A percentile compares a stretch with the other conserved stretches of the same genome.
Conservation (phyloP, 2,113 vertebrate species). For the Syngnathus typhle region DNA sequence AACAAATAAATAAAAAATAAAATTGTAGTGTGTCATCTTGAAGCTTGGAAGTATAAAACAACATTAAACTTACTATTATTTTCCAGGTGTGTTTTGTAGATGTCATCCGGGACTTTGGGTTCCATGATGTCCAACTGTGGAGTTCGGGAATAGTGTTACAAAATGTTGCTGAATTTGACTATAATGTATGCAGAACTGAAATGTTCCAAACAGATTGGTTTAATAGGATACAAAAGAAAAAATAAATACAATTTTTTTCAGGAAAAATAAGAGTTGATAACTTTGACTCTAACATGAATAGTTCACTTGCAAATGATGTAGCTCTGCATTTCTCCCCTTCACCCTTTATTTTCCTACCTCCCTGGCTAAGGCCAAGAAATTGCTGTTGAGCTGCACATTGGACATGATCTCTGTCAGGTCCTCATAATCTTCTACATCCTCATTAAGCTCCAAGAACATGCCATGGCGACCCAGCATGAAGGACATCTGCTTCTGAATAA, state of each 20-base stretch:
- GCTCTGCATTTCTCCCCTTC: neutral
- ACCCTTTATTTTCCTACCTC: slow-evolving; percentile 71
- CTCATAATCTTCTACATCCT: slow-evolving; percentile 95
- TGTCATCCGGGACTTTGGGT: slow-evolving; percentile 97
- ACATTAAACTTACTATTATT: slow-evolving; percentile 84
- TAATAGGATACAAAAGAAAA: no score
- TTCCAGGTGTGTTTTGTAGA: slow-evolving; percentile 98
- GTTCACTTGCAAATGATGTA: neutral
- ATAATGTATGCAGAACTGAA: neutral
- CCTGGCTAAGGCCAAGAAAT: slow-evolving; percentile 91
- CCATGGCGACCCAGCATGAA: slow-evolving; percentile 97
- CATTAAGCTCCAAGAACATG: slow-evolving; percentile 93
- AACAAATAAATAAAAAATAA: neutral
- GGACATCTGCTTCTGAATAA: slow-evolving; percentile 97
- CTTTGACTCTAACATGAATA: neutral
- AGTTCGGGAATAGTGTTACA: slow-evolving; percentile 4
- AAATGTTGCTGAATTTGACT: neutral
- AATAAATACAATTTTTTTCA: neutral
- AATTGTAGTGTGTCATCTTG: neutral
- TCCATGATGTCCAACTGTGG: slow-evolving; percentile 96
- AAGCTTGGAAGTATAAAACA: neutral
- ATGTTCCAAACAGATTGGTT: no score
- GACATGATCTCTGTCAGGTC: slow-evolving; percentile 99
- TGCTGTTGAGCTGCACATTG: slow-evolving; percentile 97
- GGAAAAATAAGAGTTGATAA: neutral